Percentiles rank a stretch among this genome's conserved stretches.
Conservation (phyloP, 2,797 vertebrate species). For the Sebastes ruberrimus region DNA sequence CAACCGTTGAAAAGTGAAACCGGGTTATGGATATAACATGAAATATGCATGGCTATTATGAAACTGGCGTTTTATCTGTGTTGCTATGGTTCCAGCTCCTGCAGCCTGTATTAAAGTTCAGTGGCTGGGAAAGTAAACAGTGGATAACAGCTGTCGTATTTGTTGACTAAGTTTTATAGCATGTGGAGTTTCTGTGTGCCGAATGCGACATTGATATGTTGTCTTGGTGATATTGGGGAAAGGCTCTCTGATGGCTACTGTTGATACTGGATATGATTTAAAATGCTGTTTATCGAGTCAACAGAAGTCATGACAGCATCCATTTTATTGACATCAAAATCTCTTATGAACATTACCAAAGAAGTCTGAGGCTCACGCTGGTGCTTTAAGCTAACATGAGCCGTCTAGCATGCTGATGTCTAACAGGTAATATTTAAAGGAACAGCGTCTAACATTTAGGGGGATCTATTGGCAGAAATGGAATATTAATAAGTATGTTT, state of each 20-base stretch:
- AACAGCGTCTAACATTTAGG: background rate
- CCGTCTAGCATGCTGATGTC: background rate
- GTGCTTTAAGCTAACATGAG: background rate
- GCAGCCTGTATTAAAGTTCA: slow-evolving; percentile 66
- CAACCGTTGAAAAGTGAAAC: slow-evolving; percentile 25
- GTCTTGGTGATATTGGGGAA: slow-evolving; percentile 57
- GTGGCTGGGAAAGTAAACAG: slow-evolving; percentile 86
- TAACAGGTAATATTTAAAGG: background rate
- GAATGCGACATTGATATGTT: slow-evolving; percentile 59
- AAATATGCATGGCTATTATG: slow-evolving; percentile 27
- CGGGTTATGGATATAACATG: slow-evolving; percentile 30
- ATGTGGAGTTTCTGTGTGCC: slow-evolving; percentile 68
- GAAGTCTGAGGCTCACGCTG: background rate
- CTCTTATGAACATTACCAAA: background rate
- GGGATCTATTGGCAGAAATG: too few species aligned
- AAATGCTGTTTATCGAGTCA: slow-evolving; percentile 44
- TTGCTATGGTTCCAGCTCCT: slow-evolving; percentile 68
- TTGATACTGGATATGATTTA: slow-evolving; percentile 46
- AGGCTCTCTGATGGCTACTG: slow-evolving; percentile 10
- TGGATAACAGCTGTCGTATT: slow-evolving; percentile 81
- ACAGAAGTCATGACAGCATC: background rate
- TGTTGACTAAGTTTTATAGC: slow-evolving; percentile 78
- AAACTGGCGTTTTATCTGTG: slow-evolving; percentile 54
- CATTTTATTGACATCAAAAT: slow-evolving; percentile 15
- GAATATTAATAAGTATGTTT: too few species aligned